Base-by-base conservation (phyloP, 1,140 invertebrate genomes). In the Drosophila lacertosa region DNA sequence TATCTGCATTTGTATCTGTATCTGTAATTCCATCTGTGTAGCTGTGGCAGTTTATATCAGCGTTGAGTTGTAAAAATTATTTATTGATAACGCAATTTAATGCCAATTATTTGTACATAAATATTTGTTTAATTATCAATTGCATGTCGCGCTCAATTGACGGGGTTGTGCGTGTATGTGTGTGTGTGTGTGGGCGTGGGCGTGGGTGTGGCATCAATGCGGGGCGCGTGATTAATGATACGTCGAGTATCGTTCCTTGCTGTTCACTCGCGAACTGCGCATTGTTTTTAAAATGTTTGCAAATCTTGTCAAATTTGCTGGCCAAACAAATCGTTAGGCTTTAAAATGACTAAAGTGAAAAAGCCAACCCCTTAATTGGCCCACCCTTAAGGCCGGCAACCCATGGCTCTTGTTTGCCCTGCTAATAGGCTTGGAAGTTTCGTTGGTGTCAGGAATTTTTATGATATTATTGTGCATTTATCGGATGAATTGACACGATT, bases 11-110 rank as follows among this genome's bases (percentile, higher is more conserved):
- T 51, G 69, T 75, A 55, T 55, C 55, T 71, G 54, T 40, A 71
- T 54, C 42, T 48, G 42, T 9, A 24, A 1, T 9, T 68, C 44
- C 37, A 62, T 53, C 39, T 26, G 24, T 45, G 16, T 57, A 32
- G 32, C 42, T 33, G 32, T 50, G 65, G 18, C 60, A 48, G 50
- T 68, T 62, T 50, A 33, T 51, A 53, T 59, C 68, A 62, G 39
- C 65, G 71, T 48, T 55, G 71, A 65, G 29, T 78, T 83, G 76
- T 80, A 84, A 84, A 74, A 84, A 84, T 84, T 82, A 88, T 88
- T 88, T 82, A 82, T 88, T 88, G 82, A 89, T 88, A 88, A 88
- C 83, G 83, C 78, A 88, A 88, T 88, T 88, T 88, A 88, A 88
- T 88, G 77, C 78, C 82, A 88, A 88, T 88, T 88, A 88, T 83